phyloP scores from a whole-genome alignment of 2,113 vertebrate genomes.

The Trichomycterus rosablanca region DNA sequence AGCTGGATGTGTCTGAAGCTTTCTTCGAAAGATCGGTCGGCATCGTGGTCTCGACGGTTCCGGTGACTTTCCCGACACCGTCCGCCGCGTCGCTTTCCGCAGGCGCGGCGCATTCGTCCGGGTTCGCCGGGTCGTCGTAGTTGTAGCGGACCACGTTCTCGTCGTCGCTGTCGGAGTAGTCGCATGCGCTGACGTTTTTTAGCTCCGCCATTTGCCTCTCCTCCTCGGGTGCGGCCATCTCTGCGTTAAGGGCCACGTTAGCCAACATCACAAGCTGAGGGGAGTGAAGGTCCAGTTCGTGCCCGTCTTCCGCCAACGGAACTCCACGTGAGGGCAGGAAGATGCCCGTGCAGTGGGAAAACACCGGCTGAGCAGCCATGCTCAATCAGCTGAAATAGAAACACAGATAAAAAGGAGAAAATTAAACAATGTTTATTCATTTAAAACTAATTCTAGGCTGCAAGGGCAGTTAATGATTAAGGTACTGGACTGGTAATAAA shows the following conservation, averaged over 20 bases:
- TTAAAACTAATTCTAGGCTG: too few relatives aligned
- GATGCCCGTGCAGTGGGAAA: constrained; percentile 71
- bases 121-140: constrained; percentile 48
- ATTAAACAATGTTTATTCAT: not conserved
- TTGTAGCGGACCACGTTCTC: constrained; percentile 74
- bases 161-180: constrained; percentile 88
- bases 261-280: constrained; percentile 96
- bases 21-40: constrained; percentile 23
- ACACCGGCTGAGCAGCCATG: constrained; percentile 85
- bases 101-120: not conserved
- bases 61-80: not conserved
- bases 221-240: constrained; percentile 72
- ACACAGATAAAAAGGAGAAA: constrained; percentile 34
- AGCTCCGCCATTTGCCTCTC: constrained; percentile 94
- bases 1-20: not conserved
- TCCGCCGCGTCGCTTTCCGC: constrained; percentile 23
- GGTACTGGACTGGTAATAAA: too few relatives aligned
- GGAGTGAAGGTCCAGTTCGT: constrained; percentile 77
- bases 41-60: not conserved
- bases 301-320: constrained; percentile 70
- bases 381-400: constrained; percentile 46
- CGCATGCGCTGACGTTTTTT: constrained; percentile 78
- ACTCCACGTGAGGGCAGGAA: constrained; percentile 71
- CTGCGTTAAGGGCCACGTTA: constrained; percentile 83
- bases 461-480: too few relatives aligned